phyloP scores from a whole-genome alignment of 2,113 vertebrate species.

The Phyllostomus discolor region DNA sequence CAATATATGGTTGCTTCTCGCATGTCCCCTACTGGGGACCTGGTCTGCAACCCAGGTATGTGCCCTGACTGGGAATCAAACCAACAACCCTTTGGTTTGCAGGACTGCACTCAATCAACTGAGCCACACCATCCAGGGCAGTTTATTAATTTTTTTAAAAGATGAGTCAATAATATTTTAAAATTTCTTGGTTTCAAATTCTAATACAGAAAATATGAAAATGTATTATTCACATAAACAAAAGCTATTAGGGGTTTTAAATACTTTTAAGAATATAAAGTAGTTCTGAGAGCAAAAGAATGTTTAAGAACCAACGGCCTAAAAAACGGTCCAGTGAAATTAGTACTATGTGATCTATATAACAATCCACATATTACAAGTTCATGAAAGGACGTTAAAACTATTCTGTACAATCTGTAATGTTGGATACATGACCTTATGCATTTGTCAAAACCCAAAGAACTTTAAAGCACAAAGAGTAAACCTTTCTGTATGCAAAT shows the following conservation, averaged over 20 bases:
- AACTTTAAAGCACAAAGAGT: background rate
- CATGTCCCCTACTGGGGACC: too few species aligned
- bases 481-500: background rate
- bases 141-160: background rate
- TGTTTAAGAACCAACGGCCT: background rate
- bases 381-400: background rate
- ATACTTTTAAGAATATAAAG: slow-evolving; percentile 4
- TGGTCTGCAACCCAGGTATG: too few species aligned
- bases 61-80: too few species aligned
- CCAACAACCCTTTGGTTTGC: too few species aligned
- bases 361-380: background rate
- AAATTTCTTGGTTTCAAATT: background rate
- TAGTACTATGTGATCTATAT: background rate
- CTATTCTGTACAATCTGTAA: background rate
- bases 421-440: background rate
- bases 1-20: too few species aligned
- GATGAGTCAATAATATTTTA: background rate
- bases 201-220: background rate
- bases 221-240: background rate
- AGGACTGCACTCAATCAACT: too few species aligned
- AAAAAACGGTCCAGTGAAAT: background rate
- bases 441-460: background rate
- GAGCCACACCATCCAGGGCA: too few species aligned
- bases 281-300: background rate
- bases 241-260: background rate